Conservation (phyloP, 2,888 invertebrate genomes). For the Pristionchus japonicus region DNA sequence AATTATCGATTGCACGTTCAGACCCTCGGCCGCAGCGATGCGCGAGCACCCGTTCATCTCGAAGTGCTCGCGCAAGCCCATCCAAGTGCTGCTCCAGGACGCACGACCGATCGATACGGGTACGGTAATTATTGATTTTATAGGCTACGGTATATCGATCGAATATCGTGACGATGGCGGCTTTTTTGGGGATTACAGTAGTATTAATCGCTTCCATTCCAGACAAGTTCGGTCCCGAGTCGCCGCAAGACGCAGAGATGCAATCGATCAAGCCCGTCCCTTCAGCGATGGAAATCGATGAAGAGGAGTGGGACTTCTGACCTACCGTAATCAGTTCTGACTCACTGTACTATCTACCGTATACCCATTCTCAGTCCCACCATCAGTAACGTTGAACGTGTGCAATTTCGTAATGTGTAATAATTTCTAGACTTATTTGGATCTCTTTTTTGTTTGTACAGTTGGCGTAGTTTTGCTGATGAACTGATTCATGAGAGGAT, state of each 20-base stretch:
- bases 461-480: neutral
- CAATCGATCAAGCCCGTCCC: constrained; percentile 12
- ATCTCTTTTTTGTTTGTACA: neutral
- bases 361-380: neutral
- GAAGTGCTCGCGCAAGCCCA: constrained; percentile 25
- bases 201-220: neutral
- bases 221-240: constrained; percentile 20
- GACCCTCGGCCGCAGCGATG: neutral
- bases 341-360: neutral
- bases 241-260: constrained; percentile 7
- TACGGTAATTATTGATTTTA: no score
- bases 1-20: neutral
- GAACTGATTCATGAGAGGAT: constrained; percentile 1
- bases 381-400: neutral
- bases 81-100: constrained; percentile 39
- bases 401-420: neutral
- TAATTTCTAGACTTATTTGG: neutral
- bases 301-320: constrained; percentile 1
- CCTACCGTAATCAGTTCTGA: constrained; percentile 1
- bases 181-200: no score
- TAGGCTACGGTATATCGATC: constrained; percentile 3
- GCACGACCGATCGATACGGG: constrained; percentile 25
- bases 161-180: neutral
- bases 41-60: constrained; percentile 31
- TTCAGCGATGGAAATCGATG: constrained; percentile 16